Evolutionary conservation across 2,888 invertebrate species (phyloP), one percentile per base, ranked within the genome.

Genomic region (Callyntrura guangdongensis): DNA sequence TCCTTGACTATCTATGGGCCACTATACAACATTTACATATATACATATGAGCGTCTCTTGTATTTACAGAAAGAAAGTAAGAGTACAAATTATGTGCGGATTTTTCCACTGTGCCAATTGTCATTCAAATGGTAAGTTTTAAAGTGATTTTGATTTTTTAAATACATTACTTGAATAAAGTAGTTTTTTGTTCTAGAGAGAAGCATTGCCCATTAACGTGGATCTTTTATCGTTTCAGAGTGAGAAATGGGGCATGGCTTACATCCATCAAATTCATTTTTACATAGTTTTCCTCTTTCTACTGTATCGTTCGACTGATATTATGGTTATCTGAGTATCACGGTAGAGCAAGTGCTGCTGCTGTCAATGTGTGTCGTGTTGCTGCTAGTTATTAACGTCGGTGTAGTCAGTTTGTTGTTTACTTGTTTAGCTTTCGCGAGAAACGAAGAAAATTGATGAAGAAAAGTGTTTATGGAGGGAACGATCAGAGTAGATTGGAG

Each of bases 171-270:
- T 27, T 4, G 25, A 64, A 64, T 64, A 27, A 9, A 61, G 61
- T 61, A 8, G 9, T 61, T 61, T 53, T 61, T 61, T 27, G 27
- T 27, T 64, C 5, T 64, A 25, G 64, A 64, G 14, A 14, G 64
- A 8, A 64, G 27, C 27, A 64, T 25, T 64, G 14, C 64, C 64
- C 64, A 64, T 64, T 64, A 64, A 2, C 12, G 14, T 64, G 27
- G n/a, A n/a, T 11, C 25, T 25, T 27, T 61, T 64, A 14, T 61
- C 5, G 61, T 64, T 82, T 86, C 61, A 45, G 22, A 77, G 74
- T 86, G 77, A 86, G 45, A 77, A 45, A 86, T 86, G 77, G 86
- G 61, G 36, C 64, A 77, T 27, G 14, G n/a, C 20, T 47, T 12
- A 12, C 27, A 53, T 85, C 56, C 36, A 85, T 77, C 77, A 77